Conservation (phyloP, 2,888 invertebrate species). For the Mechanitis messenoides region DNA sequence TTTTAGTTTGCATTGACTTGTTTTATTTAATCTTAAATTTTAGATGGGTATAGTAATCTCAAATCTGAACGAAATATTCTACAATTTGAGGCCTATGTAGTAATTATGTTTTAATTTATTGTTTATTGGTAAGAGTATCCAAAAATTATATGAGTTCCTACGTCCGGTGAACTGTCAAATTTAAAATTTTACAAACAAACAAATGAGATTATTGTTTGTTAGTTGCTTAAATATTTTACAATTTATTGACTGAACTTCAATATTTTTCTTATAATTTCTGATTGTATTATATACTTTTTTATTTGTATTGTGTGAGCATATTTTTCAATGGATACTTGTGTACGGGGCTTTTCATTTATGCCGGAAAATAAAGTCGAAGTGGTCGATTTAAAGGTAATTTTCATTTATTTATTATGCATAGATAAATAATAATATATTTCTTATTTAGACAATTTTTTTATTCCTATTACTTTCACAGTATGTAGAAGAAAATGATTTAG, state of each 20-base stretch:
- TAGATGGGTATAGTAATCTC: too few species aligned
- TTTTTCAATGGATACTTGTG: conserved; percentile 44
- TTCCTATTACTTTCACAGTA: conserved; percentile 43
- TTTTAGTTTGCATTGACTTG: too few species aligned
- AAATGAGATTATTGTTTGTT: conserved; percentile 8
- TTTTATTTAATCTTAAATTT: too few species aligned
- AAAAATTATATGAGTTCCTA: neutral
- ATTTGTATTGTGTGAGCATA: conserved; percentile 9
- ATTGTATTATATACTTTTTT: conserved; percentile 2
- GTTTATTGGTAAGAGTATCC: conserved; percentile 1
- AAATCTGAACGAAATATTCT: too few species aligned
- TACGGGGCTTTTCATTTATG: conserved; percentile 62
- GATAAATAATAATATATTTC: neutral
- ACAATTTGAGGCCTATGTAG: too few species aligned
- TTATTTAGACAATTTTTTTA: conserved; percentile 5
- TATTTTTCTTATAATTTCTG: conserved; percentile 2
- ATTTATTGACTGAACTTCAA: conserved; percentile 1
- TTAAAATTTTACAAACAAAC: conserved; percentile 17
- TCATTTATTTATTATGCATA: neutral
- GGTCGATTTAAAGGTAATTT: conserved; percentile 48
- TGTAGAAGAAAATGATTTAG: conserved; percentile 55
- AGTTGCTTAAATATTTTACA: conserved; percentile 8
- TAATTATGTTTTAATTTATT: neutral
- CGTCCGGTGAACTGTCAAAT: conserved; percentile 12
- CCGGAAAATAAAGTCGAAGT: conserved; percentile 45